Evolutionary conservation across 2,113 vertebrate species (phyloP), one percentile per base, ranked within the genome.

Genomic region (Channa maculata): DNA sequence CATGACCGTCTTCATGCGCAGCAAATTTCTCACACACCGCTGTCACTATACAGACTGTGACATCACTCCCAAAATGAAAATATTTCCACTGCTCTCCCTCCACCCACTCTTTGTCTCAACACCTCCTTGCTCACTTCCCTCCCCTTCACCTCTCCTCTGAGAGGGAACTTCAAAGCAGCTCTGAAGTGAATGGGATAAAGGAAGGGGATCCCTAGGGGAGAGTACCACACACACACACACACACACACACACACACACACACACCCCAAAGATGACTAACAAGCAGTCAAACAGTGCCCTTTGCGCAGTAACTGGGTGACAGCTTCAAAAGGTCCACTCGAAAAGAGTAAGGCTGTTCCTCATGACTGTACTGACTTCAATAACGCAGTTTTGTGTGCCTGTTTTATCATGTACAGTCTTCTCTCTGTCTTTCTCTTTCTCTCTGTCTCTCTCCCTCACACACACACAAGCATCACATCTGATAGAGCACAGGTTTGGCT

Each of bases 151-250:
- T 87, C 77, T 75, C 15, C 65, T 80, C 78, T 73, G 63, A 85
- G 60, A 75, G 80, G 63, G 52, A 87, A 92, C 88, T 91, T 93
- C 92, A 93, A 91, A 93, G 93, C 75, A 66, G 58, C 89, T 92
- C 82, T 93, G 88, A 87, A 93, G 89, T 91, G 83, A 79, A 82
- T 76, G 80, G 73, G 75, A 79, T 76, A 77, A 77, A 75, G 84
- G 63, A 85, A 73, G 71, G 57, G 70, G 71, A 84, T 85, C 86
- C 84, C 87, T 80, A 38, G 85, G 84, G 86, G 69, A 71, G 67
- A 43, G 52, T 38, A 67, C 61, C 59, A 54, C 75, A 77, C 61
- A 68, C 80, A 70, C 63, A 12, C 58, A 65, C 48, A 72, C 70
- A 86, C 57, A 71, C 39, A 82, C 68, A 80, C 60, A 53, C 48